Base-by-base conservation (phyloP, 2,113 vertebrate species). In the Oncorhynchus keta region DNA sequence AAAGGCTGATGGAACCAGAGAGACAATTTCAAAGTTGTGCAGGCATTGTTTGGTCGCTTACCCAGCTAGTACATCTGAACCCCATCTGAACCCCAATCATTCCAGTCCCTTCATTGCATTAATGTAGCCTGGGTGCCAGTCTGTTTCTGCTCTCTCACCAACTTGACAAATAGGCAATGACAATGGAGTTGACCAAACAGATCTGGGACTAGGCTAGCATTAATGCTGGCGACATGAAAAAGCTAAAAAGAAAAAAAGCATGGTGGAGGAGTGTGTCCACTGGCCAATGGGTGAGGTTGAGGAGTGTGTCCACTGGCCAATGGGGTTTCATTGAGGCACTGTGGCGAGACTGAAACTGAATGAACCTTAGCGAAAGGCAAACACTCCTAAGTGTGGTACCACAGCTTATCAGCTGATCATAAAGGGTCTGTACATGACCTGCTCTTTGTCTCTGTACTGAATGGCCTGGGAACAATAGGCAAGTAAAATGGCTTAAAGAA, bases 1-100 rank as follows among this genome's bases (percentile, higher is more conserved):
- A 81, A 79, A 79, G 80, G 35, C 59, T 28, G 39, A 51, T 66
- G 79, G 70, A 61, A 76, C 77, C 62, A 77, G 20, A 9, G 51
- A 59, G 28, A 48, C 22, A 16, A 55, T 57, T 20, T 14, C 13
- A 16, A 55, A 51, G 28, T 66, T 26, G 9, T 66, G 11, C 64
- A 66, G 24, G 9, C 3, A 5, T 66, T 66, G 26, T 22, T 62
- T 66, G 64, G 26, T 66, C 2, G 22, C 26, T 32, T 22, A n/a
- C 14, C 8, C 59, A 62, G n/a, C n/a, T 8, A 1, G 2, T 62
- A 22, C 59, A 62, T 18, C 20, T 62, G 5, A n/a, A 8, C 18
- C 7, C 18, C 18, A 45, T 6, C 20, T 62, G 5, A n/a, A 9
- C 18, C 7, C 20, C 18, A 45, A 45, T 45, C 39, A 45, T 45